Evolutionary conservation across 1,140 invertebrate species (phyloP).

Genomic region (Octopus bimaculoides): DNA sequence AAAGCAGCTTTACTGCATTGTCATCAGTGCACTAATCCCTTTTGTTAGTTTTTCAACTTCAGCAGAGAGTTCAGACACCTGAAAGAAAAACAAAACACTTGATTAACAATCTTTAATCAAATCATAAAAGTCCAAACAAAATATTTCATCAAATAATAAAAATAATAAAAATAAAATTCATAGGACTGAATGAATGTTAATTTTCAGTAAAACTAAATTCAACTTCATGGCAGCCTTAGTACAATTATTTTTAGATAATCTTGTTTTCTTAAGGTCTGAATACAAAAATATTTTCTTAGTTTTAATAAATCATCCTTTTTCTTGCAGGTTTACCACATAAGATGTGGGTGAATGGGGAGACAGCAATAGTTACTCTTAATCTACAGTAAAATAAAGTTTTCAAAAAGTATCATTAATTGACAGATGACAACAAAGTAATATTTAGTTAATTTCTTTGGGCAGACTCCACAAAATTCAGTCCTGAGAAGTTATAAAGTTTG

Average conservation of each 20-base stretch:
- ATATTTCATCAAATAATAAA: background rate
- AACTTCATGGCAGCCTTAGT: background rate
- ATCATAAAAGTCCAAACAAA: background rate
- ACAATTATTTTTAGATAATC: background rate
- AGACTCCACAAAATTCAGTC: too few relatives aligned
- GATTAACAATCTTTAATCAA: background rate
- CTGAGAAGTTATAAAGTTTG: too few relatives aligned
- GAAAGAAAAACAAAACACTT: constrained; percentile 28
- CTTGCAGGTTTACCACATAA: too few relatives aligned
- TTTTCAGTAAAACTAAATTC: background rate
- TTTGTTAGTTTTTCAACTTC: constrained; percentile 71
- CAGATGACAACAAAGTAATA: too few relatives aligned
- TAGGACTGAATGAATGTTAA: background rate
- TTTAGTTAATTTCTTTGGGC: too few relatives aligned
- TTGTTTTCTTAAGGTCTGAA: background rate
- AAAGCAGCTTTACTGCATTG: constrained; percentile 26
- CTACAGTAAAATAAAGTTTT: too few relatives aligned
- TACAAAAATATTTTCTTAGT: too few relatives aligned
- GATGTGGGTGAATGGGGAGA: too few relatives aligned
- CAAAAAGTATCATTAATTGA: too few relatives aligned
- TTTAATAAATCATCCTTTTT: too few relatives aligned
- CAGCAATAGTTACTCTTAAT: too few relatives aligned
- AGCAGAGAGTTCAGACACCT: constrained; percentile 62
- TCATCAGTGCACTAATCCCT: constrained; percentile 61
- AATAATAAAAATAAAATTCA: background rate